A percentile compares a stretch with the other conserved stretches of the same genome.
Conservation (phyloP, 2,888 invertebrate genomes). For the Drosophila koepferae region DNA sequence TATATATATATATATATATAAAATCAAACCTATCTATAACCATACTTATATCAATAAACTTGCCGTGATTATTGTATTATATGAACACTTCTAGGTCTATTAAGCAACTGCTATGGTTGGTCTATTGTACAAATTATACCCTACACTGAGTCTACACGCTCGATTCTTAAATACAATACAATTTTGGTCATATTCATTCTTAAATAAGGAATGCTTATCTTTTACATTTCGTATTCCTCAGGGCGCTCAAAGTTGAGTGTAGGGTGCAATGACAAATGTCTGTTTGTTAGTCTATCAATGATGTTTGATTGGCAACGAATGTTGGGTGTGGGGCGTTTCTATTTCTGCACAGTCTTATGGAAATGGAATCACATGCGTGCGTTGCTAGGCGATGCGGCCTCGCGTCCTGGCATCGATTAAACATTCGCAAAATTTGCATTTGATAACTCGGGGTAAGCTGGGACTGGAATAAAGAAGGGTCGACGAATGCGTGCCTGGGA, state of each 20-base stretch:
- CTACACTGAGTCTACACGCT: constrained; percentile 1
- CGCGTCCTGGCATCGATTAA: constrained; percentile 64
- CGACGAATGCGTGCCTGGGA: constrained; percentile 73
- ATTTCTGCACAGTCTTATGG: not conserved
- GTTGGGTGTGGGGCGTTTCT: not conserved
- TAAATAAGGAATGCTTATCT: not conserved
- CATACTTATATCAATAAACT: constrained; percentile 73
- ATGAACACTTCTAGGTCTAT: constrained; percentile 19
- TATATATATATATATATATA: too few relatives aligned
- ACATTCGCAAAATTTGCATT: constrained; percentile 72
- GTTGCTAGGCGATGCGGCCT: constrained; percentile 66
- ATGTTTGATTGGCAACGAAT: constrained; percentile 24
- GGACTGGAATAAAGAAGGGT: constrained; percentile 44
- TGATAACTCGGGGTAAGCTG: constrained; percentile 37
- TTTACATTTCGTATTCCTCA: not conserved
- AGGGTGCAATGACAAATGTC: constrained; percentile 13
- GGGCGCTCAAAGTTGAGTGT: not conserved
- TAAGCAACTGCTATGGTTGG: constrained; percentile 19
- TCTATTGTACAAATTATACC: not conserved
- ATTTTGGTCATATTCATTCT: constrained; percentile 1
- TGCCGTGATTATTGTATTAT: constrained; percentile 75
- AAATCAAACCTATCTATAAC: constrained; percentile 77
- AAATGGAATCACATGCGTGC: constrained; percentile 53
- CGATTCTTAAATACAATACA: constrained; percentile 5
- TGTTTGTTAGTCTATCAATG: constrained; percentile 30